These are phyloP conservation scores for Dolichallabes microphthalmus DNA, from an alignment of 2,113 vertebrate species.

Conservation along the genomic window DNA sequence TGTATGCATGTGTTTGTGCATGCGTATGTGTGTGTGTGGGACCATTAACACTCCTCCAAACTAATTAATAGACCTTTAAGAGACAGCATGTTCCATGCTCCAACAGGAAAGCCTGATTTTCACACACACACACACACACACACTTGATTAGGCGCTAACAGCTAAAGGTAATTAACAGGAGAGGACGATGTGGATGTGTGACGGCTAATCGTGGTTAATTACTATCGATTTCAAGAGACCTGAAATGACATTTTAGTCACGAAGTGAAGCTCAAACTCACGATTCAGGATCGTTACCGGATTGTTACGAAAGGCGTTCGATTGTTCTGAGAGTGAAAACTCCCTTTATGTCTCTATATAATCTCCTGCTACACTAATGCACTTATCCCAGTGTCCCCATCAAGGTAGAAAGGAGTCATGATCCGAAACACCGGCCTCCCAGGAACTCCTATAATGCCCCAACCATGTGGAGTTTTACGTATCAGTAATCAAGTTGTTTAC, in stretches of 20 bases:
- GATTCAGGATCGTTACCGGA: neutral
- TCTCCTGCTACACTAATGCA: no score
- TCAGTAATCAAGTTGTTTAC: neutral
- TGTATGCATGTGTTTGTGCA: slow-evolving; percentile 28
- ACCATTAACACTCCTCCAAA: slow-evolving; percentile 16
- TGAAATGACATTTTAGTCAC: neutral
- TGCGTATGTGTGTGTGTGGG: neutral
- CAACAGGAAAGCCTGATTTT: neutral
- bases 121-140: neutral
- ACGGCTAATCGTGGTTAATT: slow-evolving; percentile 27
- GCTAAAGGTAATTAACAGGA: slow-evolving; percentile 35
- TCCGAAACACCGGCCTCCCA: no score
- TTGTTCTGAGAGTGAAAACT: no score
- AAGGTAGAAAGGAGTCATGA: no score
- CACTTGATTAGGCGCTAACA: slow-evolving; percentile 3
- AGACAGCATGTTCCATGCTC: slow-evolving; percentile 1
- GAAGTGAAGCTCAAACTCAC: slow-evolving; percentile 2
- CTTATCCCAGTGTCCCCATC: no score
- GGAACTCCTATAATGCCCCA: no score
- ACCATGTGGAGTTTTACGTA: neutral
- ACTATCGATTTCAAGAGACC: neutral
- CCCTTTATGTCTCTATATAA: no score
- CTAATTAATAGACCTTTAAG: slow-evolving; percentile 39
- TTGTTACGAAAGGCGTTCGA: neutral
- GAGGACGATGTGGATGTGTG: neutral